Base-by-base conservation (phyloP, 2,888 invertebrate genomes). In the Apamea anceps region DNA sequence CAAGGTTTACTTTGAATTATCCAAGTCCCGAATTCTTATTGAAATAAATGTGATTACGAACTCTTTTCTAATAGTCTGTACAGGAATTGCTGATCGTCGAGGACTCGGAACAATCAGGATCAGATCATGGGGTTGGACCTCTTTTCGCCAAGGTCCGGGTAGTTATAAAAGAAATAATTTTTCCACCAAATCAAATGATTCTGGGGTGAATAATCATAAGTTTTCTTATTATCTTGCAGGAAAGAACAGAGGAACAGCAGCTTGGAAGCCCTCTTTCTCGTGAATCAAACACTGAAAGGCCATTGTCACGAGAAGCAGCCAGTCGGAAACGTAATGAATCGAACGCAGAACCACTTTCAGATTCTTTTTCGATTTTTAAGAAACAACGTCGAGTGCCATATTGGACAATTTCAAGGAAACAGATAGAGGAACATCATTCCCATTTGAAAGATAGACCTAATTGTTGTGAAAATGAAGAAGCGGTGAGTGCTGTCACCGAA, bases 31-130 rank as follows among this genome's bases (percentile, higher is more conserved):
- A 70, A 70, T 51, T 51, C 7, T 51, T 28, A 28, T 70, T 70
- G 4, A 51, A 13, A 48, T 70, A 28, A 48, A 67, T 67, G 45
- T n/a, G 18, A 48, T 21, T 28, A 70, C 21, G 21, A 28, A 74
- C 15, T 62, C n/a, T 37, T 8, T 12, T 28, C 13, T 65, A 15
- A 57, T 65, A 25, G 28, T 57, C 18, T 48, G 37, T 37, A 54
- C 71, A 72, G 79, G 79, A 79, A 71, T 48, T 60, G 66, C 54
- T 80, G 48, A n/a, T 79, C n/a, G 51, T 45, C 15, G 78, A 79
- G 4, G 51, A 78, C 32, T 78, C 68, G 0, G 78, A 54, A 63
- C 79, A 54, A 32, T 78, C 79, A 5, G 79, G n/a, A 54, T 78
- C 79, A 6, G 63, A 70, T 12, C 45, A 54, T 63, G 68, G 32